Evolutionary conservation across 2,113 vertebrate genomes (phyloP), one percentile per base, ranked within the genome.

Genomic region (Lucifuga dentata): DNA sequence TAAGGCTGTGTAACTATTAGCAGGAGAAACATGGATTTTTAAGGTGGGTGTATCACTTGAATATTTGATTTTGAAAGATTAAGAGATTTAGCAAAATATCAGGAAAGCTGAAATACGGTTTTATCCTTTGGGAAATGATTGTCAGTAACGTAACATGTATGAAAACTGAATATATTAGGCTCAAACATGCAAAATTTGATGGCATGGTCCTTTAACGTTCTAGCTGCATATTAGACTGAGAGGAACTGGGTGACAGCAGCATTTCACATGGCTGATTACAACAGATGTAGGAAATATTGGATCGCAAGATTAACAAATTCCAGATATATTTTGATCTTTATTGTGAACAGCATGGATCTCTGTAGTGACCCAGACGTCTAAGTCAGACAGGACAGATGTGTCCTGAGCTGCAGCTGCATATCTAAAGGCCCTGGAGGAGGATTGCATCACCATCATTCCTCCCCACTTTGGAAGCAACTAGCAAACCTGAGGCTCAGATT

Each of bases 391-490:
- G 68, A 39, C 26, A 15, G 44, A 51, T 74, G 72, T 59, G 76
- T 73, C 52, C 76, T 48, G 35, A 40, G 20, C 58, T 79, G 75
- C 88, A 84, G 89, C 87, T 89, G 88, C 60, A 68, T 44, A 62
- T 81, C 68, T 78, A 39, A 64, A 69, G 73, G 45, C 78, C 81
- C 77, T 50, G 51, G 80, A 85, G 51, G 80, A 85, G 86, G 78
- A 81, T 84, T 88, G 85, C 87, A 86, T 81, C 69, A 81, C 81
- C 62, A 15, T 77, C 81, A 79, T 84, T 87, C 86, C 82, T 81
- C 75, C 68, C 48, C 41, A 81, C 65, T 84, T 70, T 77, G 64
- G 52, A 82, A 74, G 71, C 77, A 86, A 85, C 46, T 70, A 53
- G 60, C 36, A 71, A 16, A 66, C 52, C 23, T 43, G 48, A 46